Evolutionary conservation across 2,797 vertebrate species (phyloP), one percentile per base, ranked within the genome.

Genomic region (Pteropus rufus): DNA sequence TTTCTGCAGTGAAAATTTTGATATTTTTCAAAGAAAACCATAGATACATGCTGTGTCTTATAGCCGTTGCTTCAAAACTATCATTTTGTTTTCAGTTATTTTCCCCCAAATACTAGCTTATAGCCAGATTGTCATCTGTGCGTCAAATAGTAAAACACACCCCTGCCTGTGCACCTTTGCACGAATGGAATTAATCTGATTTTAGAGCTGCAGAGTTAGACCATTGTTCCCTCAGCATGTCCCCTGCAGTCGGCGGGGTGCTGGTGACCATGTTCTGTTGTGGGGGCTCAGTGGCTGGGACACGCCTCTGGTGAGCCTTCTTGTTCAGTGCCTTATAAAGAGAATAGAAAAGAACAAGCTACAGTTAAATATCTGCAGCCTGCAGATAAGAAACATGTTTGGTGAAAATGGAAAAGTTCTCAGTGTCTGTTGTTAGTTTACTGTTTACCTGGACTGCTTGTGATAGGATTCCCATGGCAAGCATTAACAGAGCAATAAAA

Each of bases 1-100:
- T 93, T 54, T 79, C 76, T 58, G 75, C 18, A 39, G 70, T 79
- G 70, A 86, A 82, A 89, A 93, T 88, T 83, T 90, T 84, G 36
- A 77, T 23, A 6, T 87, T 90, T 94, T 91, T 77, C 39, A 80
- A 89, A 93, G 89, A 88, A 90, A 93, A 97, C 80, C 36, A 72
- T 5, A 89, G 56, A 69, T 62, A 39, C 84, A 39, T 21, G 52
- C 88, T 97, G 88, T 44, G 26, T 88, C 88, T 94, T 70, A 41
- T 39, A 97, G 92, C 67, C 75, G 36, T 44, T 91, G 54, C 39
- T 83, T 93, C 84, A 89, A 93, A 96, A 96, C 72, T 11, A 52
- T 86, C 46, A 58, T 92, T 93, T 98, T 94, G 92, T 86, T 95
- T 97, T 93, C 54, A 91, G 81, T 82, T 67, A 46, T 73, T 84